Percentiles rank a stretch among this genome's conserved stretches.
phyloP scores from a whole-genome alignment of 2,888 invertebrate genomes.

The Eupeodes latifasciatus region DNA sequence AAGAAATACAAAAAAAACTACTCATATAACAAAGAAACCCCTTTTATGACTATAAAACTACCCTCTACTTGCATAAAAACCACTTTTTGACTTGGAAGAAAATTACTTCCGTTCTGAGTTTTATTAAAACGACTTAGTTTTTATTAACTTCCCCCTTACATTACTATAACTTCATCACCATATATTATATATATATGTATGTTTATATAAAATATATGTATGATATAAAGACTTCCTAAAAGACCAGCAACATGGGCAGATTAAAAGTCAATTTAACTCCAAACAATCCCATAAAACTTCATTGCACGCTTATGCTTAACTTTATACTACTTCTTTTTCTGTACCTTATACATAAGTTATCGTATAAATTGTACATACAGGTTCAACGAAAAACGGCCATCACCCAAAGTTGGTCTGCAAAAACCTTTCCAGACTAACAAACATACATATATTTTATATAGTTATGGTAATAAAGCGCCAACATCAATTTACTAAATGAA shows the following conservation, averaged over 20 bases:
- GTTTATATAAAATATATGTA: no score
- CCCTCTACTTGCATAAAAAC: conserved; percentile 1
- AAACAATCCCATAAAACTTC: conserved; percentile 71
- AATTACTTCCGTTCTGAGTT: conserved; percentile 41
- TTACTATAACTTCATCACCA: not conserved
- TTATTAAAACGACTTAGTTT: conserved; percentile 43
- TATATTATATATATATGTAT: not conserved
- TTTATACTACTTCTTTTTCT: conserved; percentile 1
- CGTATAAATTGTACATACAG: not conserved
- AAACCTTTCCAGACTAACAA: not conserved
- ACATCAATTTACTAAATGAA: conserved; percentile 73
- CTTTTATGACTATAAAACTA: not conserved
- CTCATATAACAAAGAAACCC: conserved; percentile 8
- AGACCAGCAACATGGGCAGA: conserved; percentile 38
- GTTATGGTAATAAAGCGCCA: conserved; percentile 73
- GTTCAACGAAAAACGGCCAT: conserved; percentile 43
- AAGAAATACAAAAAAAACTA: not conserved
- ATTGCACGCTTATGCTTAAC: conserved; percentile 61
- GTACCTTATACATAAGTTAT: not conserved
- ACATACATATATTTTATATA: conserved; percentile 16
- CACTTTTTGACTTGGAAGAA: conserved; percentile 24
- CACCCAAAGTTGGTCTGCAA: conserved; percentile 29
- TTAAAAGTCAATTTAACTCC: conserved; percentile 72
- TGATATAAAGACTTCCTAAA: not conserved
- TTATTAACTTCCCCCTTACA: conserved; percentile 25